These are phyloP conservation scores for Streptopelia turtur DNA, from an alignment of 2,797 vertebrate genomes.

Conservation along the genomic window DNA sequence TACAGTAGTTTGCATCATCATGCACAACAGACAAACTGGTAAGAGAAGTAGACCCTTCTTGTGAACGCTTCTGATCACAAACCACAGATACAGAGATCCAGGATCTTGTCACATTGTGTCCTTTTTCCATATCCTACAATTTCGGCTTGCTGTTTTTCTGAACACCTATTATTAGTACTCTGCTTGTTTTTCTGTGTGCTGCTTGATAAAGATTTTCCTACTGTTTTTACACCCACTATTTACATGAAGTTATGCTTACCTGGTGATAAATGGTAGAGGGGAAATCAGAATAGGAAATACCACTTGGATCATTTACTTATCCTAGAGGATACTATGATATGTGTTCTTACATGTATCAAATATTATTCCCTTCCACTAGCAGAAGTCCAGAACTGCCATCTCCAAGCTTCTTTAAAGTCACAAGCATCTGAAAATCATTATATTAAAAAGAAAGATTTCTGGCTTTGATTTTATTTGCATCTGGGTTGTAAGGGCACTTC, in stretches of 20 bases:
- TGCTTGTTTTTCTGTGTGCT: background rate
- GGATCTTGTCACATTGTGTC: background rate
- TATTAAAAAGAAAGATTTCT: background rate
- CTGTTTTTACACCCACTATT: background rate
- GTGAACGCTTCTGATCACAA: background rate
- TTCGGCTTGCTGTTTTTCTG: background rate
- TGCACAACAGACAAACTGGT: background rate
- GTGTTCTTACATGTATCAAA: background rate
- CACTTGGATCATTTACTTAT: background rate
- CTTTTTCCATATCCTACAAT: background rate
- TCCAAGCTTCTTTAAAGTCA: background rate
- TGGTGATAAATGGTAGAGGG: background rate
- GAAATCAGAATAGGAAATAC: background rate
- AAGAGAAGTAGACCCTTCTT: background rate
- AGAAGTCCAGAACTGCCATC: background rate
- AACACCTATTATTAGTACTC: accelerated
- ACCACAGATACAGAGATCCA: background rate
- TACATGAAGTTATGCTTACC: background rate
- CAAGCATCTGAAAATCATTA: background rate
- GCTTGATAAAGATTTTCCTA: background rate
- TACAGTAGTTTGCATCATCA: background rate
- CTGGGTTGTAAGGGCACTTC: background rate
- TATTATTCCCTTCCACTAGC: background rate
- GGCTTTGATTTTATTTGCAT: background rate
- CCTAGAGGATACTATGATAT: background rate